Evolutionary conservation across 2,888 invertebrate species (phyloP).

Genomic region (Trimorus sp.): DNA sequence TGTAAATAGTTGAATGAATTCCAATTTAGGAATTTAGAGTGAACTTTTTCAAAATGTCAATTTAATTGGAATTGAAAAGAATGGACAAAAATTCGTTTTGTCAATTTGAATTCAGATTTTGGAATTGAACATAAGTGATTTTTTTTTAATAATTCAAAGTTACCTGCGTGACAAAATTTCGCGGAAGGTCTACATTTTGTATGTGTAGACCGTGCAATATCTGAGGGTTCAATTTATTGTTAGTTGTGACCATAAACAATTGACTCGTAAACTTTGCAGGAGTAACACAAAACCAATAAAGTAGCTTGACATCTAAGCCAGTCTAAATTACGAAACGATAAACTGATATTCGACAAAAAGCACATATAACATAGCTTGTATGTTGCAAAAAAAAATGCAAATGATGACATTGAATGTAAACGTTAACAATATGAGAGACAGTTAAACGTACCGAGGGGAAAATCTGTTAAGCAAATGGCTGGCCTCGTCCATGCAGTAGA

Average conservation of each 20-base stretch:
- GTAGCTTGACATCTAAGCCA: slow-evolving; percentile 27
- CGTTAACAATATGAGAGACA: slow-evolving; percentile 58
- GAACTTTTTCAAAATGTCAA: no score
- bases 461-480: slow-evolving; percentile 80
- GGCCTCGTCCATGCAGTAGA: slow-evolving; percentile 80
- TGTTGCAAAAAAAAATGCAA: not conserved
- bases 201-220: no score
- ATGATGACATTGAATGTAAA: slow-evolving; percentile 8
- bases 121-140: no score
- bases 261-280: not conserved
- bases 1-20: no score
- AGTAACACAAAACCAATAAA: not conserved
- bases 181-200: no score
- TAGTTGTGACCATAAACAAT: not conserved
- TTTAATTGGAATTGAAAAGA: no score
- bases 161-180: no score
- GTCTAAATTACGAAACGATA: not conserved
- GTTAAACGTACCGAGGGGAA: slow-evolving; percentile 77
- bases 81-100: no score
- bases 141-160: no score
- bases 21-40: no score
- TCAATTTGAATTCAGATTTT: no score
- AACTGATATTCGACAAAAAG: slow-evolving; percentile 18
- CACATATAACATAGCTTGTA: slow-evolving; percentile 25
- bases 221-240: no score